Evolutionary conservation across 2,113 vertebrate species (phyloP), one percentile per base, ranked within the genome.

Genomic region (Xiphophorus maculatus): DNA sequence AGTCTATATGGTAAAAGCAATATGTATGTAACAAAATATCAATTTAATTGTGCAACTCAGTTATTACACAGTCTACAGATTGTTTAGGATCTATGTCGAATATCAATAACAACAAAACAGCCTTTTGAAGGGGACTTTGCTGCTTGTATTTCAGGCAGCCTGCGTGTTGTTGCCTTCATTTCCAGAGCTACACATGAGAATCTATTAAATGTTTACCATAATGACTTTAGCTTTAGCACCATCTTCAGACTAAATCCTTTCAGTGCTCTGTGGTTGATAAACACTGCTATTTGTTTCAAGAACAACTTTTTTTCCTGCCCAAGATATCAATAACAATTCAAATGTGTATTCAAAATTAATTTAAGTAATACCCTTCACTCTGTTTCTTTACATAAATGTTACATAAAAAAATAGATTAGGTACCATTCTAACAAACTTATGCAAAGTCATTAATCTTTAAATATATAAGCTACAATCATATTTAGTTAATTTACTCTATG

Each of bases 191-290:
- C 51, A 54, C 22, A 54, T 7, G 51, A 25, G 17, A 54, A 54
- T 19, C 22, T 58, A 58, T 58, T 9, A 58, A 58, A 58, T 14
- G 15, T 29, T n/a, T 51, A 66, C 44, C 35, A 65, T 58, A 28
- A 71, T 25, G 37, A 73, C 54, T 29, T 73, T 60, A 37, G 44
- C 73, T 74, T 58, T 66, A 74, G 73, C 73, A 66, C 73, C 73
- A 66, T 66, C 73, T 74, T 74, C 63, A 74, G 63, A 73, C 61
- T 73, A 48, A 29, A 63, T 63, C 30, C 30, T 63, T 64, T 29
- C 25, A 74, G 10, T 69, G 58, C 65, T 68, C 27, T 54, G 65
- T 28, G 61, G 5, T 44, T 7, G n/a, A 66, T 42, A 32, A 42
- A 1, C 33, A 0, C 0, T 17, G 28, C 0, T 58, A 0, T 40